These are phyloP conservation scores for Serrognathus titanus DNA, from an alignment of 2,888 invertebrate species.

Conservation along the genomic window DNA sequence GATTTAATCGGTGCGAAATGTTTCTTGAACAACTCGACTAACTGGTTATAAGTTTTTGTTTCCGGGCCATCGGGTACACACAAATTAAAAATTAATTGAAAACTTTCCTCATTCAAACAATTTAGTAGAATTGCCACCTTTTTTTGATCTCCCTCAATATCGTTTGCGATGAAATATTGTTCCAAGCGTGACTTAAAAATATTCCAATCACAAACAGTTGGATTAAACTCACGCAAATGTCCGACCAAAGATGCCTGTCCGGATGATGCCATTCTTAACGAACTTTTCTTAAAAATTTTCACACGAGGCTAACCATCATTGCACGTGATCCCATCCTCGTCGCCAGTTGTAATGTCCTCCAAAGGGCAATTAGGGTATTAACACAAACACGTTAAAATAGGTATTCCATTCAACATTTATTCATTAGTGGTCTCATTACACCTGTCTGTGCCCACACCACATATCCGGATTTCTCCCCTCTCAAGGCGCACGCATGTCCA, in stretches of 20 bases:
- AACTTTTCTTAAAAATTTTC: too few species aligned
- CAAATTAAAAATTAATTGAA: not conserved
- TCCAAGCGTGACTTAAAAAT: not conserved
- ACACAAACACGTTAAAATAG: too few species aligned
- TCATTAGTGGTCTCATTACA: too few species aligned
- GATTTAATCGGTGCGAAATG: conserved; percentile 5
- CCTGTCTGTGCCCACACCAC: too few species aligned
- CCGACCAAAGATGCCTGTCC: not conserved
- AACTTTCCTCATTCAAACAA: not conserved
- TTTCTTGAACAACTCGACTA: conserved; percentile 11
- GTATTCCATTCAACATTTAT: too few species aligned
- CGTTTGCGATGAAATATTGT: not conserved
- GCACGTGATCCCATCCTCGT: too few species aligned
- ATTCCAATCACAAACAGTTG: not conserved
- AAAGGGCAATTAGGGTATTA: too few species aligned
- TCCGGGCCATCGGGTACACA: not conserved
- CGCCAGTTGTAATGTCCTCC: too few species aligned
- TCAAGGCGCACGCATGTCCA: too few species aligned
- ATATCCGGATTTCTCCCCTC: fast-evolving
- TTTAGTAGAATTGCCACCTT: not conserved
- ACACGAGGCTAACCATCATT: too few species aligned
- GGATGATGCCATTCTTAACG: too few species aligned
- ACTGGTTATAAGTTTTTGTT: conserved; percentile 1
- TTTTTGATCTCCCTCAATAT: not conserved
- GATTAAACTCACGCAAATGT: not conserved